These are phyloP conservation scores for Aurelia aurita complex sp. Pacific DNA, from an alignment of 30 jellyfish, hydroid and myxozoan genomes.

Conservation along the genomic window DNA sequence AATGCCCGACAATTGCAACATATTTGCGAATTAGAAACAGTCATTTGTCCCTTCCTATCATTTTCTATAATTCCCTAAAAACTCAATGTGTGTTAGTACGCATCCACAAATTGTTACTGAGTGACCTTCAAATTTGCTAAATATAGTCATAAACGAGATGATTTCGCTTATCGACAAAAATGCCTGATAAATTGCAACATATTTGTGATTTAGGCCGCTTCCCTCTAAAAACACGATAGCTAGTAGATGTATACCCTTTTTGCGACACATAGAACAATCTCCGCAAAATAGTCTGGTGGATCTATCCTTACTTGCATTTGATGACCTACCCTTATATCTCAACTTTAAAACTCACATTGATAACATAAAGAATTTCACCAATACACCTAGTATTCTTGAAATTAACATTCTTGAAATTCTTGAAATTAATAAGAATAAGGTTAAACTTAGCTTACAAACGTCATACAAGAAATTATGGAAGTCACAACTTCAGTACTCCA, in stretches of 20 bases:
- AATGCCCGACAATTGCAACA: no score
- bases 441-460: neutral
- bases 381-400: no score
- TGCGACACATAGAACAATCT: slow-evolving; percentile 4
- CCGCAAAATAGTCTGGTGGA: slow-evolving; percentile 3
- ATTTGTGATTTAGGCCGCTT: no score
- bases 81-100: no score
- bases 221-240: neutral
- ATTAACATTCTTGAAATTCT: neutral
- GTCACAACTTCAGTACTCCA: neutral
- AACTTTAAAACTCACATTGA: slow-evolving; percentile 4
- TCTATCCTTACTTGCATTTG: slow-evolving; percentile 10
- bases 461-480: neutral
- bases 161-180: no score
- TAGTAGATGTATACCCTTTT: neutral
- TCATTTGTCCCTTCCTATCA: no score
- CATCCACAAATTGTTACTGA: no score
- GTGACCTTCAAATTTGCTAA: no score
- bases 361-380: neutral
- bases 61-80: no score
- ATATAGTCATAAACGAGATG: no score
- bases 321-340: slow-evolving; percentile 1
- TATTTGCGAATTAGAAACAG: no score
- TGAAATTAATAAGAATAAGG: neutral
- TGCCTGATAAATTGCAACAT: no score